Percentiles rank a stretch among this genome's conserved stretches.
These are phyloP conservation scores for Protosalanx chinensis DNA, from an alignment of 2,797 vertebrate species.

Conservation along the genomic window DNA sequence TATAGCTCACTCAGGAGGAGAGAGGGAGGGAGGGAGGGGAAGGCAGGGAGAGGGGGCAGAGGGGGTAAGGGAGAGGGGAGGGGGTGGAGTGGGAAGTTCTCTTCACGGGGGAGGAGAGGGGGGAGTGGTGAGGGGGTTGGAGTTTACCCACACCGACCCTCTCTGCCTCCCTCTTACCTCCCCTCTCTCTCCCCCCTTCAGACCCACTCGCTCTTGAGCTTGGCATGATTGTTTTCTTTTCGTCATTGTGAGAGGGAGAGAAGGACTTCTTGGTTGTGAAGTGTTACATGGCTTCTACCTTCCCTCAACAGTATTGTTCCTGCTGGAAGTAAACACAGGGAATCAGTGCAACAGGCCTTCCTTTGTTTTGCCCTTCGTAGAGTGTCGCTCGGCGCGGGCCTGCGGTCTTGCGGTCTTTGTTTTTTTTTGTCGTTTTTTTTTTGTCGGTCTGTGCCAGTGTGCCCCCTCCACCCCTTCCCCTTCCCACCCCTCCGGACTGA, in stretches of 20 bases:
- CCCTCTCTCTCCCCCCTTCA: neutral
- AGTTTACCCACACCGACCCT: neutral
- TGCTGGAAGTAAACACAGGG: constrained; percentile 58
- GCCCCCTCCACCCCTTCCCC: neutral
- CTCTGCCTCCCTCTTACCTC: neutral
- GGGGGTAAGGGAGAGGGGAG: neutral
- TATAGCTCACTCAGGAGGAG: constrained; percentile 1
- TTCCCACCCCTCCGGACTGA: neutral
- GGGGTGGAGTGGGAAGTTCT: constrained; percentile 34
- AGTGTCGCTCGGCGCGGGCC: constrained; percentile 44
- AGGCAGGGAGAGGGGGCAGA: neutral
- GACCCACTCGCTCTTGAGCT: neutral
- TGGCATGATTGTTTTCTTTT: constrained; percentile 46
- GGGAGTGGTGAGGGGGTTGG: neutral
- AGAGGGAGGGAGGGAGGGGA: neutral
- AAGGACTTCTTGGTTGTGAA: constrained; percentile 42
- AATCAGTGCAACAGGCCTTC: constrained; percentile 46
- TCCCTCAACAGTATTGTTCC: constrained; percentile 60
- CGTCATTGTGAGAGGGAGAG: constrained; percentile 52
- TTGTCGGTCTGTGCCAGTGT: constrained; percentile 55
- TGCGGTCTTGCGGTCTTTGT: constrained; percentile 46
- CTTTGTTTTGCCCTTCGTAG: constrained; percentile 62
- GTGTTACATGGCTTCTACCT: constrained; percentile 54
- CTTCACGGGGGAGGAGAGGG: constrained; percentile 21
- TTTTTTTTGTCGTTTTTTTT: constrained; percentile 55